phyloP scores from a whole-genome alignment of 2,797 vertebrate genomes.

The Chaetophractus vellerosus region DNA sequence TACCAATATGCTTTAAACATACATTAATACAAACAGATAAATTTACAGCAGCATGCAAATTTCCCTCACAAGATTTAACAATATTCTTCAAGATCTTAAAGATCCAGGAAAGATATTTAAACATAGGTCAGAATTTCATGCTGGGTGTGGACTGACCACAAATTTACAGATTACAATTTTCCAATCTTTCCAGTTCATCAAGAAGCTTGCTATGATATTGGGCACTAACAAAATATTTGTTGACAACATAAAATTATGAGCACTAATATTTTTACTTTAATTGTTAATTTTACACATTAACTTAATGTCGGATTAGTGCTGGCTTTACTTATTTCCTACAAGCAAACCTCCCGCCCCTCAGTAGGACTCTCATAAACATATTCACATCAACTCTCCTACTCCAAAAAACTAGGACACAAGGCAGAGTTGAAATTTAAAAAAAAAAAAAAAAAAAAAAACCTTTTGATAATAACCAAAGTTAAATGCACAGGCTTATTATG shows the following conservation, averaged over 20 bases:
- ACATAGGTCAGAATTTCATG: neutral
- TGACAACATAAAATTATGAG: neutral
- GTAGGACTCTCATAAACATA: neutral
- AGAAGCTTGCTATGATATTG: neutral
- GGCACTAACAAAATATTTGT: neutral
- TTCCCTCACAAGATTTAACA: neutral
- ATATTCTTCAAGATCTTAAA: neutral
- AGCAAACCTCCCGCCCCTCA: neutral
- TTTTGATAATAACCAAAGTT: slow-evolving; percentile 46
- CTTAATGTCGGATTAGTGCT: neutral
- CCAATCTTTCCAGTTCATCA: neutral
- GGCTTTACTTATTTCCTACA: neutral
- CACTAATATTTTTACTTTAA: neutral
- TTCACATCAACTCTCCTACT: slow-evolving; percentile 25
- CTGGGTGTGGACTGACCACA: neutral
- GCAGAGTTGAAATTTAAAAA: neutral
- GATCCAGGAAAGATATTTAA: neutral
- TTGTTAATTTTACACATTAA: neutral
- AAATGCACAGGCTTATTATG: neutral
- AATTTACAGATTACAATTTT: neutral
- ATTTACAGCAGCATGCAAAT: neutral
- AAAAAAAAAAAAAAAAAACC: neutral
- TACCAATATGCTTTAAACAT: neutral
- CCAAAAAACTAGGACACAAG: slow-evolving; percentile 36
- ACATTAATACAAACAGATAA: neutral